These are phyloP conservation scores for Barnardius zonarius DNA, from an alignment of 2,113 vertebrate genomes.

Conservation along the genomic window DNA sequence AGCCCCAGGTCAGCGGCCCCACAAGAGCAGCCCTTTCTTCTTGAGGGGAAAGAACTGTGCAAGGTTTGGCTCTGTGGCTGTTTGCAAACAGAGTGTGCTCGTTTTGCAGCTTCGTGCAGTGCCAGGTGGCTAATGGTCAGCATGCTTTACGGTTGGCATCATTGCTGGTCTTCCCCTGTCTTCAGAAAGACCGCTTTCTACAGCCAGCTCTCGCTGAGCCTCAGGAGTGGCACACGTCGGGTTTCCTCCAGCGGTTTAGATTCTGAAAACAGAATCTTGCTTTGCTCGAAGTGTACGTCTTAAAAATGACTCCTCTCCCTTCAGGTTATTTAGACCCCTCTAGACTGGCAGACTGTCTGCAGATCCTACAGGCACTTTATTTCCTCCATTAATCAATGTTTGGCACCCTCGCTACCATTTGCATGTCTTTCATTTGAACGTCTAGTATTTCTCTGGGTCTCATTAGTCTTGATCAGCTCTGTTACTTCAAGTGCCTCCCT, in stretches of 20 bases:
- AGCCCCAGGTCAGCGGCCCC: background rate
- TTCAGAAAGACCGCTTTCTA: background rate
- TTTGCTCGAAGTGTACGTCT: background rate
- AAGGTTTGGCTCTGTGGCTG: background rate
- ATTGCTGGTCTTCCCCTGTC: background rate
- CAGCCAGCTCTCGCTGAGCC: background rate
- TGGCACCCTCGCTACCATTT: background rate
- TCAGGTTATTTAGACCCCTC: background rate
- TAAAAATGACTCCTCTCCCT: background rate
- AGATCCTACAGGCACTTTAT: background rate
- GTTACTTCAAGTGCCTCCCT: background rate
- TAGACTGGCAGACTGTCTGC: background rate
- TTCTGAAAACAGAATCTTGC: background rate
- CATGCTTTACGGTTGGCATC: background rate
- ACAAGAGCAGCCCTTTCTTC: background rate
- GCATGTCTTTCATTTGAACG: background rate
- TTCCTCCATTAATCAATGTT: background rate
- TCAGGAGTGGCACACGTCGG: accelerated
- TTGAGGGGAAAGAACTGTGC: background rate
- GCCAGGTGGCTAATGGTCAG: background rate
- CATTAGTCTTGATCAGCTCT: background rate
- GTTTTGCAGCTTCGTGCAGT: background rate
- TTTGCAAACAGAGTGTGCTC: background rate
- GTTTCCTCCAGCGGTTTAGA: background rate
- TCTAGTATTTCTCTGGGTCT: background rate